Conservation (phyloP, 2,797 vertebrate species). For the Otolemur crassicaudatus region DNA sequence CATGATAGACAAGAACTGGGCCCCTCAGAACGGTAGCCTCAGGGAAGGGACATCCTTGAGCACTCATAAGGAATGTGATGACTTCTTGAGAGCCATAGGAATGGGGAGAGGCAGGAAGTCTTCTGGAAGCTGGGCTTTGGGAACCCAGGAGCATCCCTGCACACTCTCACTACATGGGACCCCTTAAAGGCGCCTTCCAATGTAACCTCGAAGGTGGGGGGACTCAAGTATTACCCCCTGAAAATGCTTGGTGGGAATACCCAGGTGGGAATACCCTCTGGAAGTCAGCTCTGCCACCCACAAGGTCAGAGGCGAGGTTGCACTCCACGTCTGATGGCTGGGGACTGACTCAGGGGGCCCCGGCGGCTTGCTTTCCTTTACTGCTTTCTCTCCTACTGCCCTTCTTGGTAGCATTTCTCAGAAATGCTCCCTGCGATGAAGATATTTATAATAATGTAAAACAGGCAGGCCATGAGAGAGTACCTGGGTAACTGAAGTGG, state of each 20-base stretch:
- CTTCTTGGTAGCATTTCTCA: neutral
- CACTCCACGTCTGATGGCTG: neutral
- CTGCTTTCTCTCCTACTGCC: neutral
- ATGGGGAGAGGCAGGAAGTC: neutral
- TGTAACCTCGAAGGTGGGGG: neutral
- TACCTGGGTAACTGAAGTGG: neutral
- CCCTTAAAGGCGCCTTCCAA: neutral
- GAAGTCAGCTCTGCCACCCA: neutral
- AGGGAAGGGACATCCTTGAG: neutral
- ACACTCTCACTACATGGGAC: neutral
- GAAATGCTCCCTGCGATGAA: neutral
- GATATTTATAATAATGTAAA: neutral
- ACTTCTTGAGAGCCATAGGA: neutral
- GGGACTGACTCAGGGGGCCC: neutral
- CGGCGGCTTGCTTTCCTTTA: neutral
- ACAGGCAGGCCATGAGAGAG: neutral
- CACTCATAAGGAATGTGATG: rapidly evolving
- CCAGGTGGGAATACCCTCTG: no score
- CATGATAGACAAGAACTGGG: neutral
- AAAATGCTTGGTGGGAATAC: neutral
- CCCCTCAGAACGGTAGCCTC: neutral
- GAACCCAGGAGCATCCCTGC: no score
- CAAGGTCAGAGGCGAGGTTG: neutral
- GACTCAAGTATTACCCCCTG: neutral
- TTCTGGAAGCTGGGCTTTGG: neutral